A percentile compares a stretch with the other conserved stretches of the same genome.
Evolutionary conservation across 2,113 vertebrate genomes (phyloP).

Genomic region (Ifrita kowaldi): DNA sequence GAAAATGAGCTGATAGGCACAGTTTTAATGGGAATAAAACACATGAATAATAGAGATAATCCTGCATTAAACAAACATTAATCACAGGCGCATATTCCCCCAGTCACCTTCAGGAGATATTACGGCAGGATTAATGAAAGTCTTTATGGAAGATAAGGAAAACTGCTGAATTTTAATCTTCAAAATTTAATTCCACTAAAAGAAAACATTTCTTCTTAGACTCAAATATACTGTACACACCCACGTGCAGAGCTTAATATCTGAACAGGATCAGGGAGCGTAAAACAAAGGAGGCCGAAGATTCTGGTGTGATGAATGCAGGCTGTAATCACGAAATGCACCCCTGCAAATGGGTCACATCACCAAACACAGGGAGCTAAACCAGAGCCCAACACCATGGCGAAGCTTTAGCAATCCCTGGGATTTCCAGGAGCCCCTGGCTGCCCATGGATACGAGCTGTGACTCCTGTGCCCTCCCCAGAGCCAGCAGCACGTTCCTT

Average conservation of each 20-base stretch:
- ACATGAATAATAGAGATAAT: constrained; percentile 63
- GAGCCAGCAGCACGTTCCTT: background rate
- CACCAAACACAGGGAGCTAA: background rate
- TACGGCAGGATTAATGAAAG: constrained; percentile 61
- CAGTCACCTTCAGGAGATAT: constrained; percentile 57
- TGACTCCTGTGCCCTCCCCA: background rate
- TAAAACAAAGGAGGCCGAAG: background rate
- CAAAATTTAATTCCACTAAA: constrained; percentile 38
- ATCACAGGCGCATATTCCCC: constrained; percentile 49
- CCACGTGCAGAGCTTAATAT: constrained; percentile 12
- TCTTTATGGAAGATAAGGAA: constrained; percentile 50
- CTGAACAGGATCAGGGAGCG: background rate
- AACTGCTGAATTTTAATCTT: constrained; percentile 65
- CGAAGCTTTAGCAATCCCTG: background rate
- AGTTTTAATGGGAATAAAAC: constrained; percentile 66
- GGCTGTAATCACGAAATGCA: background rate
- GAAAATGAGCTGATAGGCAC: constrained; percentile 48
- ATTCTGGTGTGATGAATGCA: constrained; percentile 14
- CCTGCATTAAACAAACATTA: constrained; percentile 68
- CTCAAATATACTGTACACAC: background rate
- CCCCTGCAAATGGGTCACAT: background rate
- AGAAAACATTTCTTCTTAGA: constrained; percentile 22
- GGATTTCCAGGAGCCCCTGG: background rate
- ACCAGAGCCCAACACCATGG: background rate
- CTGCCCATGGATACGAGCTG: background rate